phyloP scores from a whole-genome alignment of 2,113 vertebrate species.

The Periophthalmus modestus region DNA sequence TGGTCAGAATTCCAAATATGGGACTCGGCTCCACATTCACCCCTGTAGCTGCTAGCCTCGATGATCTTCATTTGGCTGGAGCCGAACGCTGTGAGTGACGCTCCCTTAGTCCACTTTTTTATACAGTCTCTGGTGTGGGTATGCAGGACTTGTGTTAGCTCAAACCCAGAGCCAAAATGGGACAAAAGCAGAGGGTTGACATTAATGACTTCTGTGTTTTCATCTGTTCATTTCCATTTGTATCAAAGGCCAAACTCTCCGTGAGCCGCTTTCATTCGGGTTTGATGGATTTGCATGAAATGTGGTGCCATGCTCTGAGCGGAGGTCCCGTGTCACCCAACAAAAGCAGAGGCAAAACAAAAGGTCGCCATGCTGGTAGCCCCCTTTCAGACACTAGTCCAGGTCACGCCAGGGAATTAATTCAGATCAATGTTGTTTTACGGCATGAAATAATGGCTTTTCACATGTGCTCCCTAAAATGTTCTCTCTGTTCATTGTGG shows the following conservation, averaged over 20 bases:
- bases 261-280: constrained; percentile 23
- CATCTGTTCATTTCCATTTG: constrained; percentile 51
- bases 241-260: constrained; percentile 41
- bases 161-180: not conserved
- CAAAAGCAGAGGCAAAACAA: constrained; percentile 12
- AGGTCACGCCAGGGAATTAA: constrained; percentile 5
- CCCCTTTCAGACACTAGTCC: constrained; percentile 5
- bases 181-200: constrained; percentile 30
- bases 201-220: constrained; percentile 53
- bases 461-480: constrained; percentile 1
- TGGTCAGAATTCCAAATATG: no score
- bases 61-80: no score
- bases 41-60: no score
- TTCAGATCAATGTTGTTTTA: constrained; percentile 11
- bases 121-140: constrained; percentile 8
- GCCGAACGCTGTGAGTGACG: no score
- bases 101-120: no score
- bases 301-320: constrained; percentile 54
- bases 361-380: constrained; percentile 34
- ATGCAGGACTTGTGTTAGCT: constrained; percentile 14
- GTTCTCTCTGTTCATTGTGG: not conserved
- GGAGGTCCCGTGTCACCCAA: constrained; percentile 14
- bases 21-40: no score
- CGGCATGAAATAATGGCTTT: not conserved
- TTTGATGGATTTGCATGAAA: constrained; percentile 69